phyloP scores from a whole-genome alignment of 1,140 invertebrate genomes.

The Archivesica marissinica region DNA sequence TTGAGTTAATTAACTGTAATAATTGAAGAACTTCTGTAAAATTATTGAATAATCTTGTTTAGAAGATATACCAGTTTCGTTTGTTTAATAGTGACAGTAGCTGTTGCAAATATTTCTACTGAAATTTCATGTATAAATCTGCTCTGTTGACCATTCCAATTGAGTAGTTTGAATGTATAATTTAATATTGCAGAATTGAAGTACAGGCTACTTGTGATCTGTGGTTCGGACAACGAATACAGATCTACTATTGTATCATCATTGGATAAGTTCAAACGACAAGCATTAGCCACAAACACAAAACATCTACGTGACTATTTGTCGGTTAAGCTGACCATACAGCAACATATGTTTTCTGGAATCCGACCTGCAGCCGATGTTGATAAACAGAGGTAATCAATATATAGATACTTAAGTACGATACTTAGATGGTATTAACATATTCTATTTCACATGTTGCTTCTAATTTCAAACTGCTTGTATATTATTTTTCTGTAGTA shows the following conservation, averaged over 20 bases:
- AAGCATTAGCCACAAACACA: conserved; percentile 11
- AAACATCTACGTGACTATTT: conserved; percentile 59
- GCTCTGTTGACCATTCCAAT: background rate
- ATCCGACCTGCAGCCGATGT: background rate
- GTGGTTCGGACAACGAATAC: conserved; percentile 70
- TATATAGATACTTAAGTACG: background rate
- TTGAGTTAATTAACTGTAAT: background rate
- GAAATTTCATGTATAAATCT: background rate
- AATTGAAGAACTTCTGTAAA: background rate
- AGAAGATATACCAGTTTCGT: background rate
- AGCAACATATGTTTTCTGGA: background rate
- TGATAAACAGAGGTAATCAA: background rate
- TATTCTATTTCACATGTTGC: background rate
- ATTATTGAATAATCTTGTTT: background rate
- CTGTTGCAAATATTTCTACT: background rate
- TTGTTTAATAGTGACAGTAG: background rate
- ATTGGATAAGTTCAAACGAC: conserved; percentile 67
- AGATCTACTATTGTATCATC: conserved; percentile 69
- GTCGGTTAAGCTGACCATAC: conserved; percentile 30
- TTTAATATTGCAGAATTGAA: conserved; percentile 16
- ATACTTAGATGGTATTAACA: background rate
- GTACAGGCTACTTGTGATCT: conserved; percentile 69
- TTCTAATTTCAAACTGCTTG: background rate
- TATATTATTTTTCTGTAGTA: background rate
- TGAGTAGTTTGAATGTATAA: background rate